phyloP scores from a whole-genome alignment of 2,888 invertebrate species.

The Lathronympha strigana region DNA sequence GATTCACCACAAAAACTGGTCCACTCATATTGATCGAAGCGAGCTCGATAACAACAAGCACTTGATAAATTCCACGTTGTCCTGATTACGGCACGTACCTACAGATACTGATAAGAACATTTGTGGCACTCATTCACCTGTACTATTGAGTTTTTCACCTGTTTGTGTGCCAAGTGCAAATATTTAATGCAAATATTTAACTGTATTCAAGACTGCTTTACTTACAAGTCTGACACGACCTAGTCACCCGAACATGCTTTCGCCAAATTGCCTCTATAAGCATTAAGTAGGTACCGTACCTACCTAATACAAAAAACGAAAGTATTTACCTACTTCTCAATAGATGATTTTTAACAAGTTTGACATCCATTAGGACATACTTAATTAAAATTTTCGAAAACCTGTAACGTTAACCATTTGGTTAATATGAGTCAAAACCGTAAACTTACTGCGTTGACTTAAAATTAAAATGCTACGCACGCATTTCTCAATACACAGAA shows the following conservation, averaged over 20 bases:
- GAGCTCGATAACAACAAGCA: conserved; percentile 58
- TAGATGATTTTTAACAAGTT: not conserved
- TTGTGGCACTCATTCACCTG: conserved; percentile 63
- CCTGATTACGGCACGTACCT: conserved; percentile 62
- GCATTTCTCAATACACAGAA: conserved; percentile 13
- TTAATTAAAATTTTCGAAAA: no score
- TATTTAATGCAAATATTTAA: conserved; percentile 52
- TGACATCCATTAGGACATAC: no score
- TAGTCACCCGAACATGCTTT: conserved; percentile 6
- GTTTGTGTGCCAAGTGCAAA: conserved; percentile 56
- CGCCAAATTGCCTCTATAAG: not conserved
- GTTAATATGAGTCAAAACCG: conserved; percentile 13
- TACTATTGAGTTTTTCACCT: conserved; percentile 74
- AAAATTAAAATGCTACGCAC: conserved; percentile 33
- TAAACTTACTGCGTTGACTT: conserved; percentile 6
- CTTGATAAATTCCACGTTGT: conserved; percentile 64
- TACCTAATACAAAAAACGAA: not conserved
- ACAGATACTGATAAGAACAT: conserved; percentile 59
- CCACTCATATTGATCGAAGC: conserved; percentile 53
- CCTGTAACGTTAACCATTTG: conserved; percentile 1
- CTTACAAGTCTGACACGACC: not conserved
- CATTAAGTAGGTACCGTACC: not conserved
- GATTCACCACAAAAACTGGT: conserved; percentile 47
- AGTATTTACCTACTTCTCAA: not conserved
- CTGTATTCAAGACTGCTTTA: conserved; percentile 21